A percentile compares a stretch with the other conserved stretches of the same genome.
Conservation (phyloP, 2,113 vertebrate species). For the Osmerus eperlanus region DNA sequence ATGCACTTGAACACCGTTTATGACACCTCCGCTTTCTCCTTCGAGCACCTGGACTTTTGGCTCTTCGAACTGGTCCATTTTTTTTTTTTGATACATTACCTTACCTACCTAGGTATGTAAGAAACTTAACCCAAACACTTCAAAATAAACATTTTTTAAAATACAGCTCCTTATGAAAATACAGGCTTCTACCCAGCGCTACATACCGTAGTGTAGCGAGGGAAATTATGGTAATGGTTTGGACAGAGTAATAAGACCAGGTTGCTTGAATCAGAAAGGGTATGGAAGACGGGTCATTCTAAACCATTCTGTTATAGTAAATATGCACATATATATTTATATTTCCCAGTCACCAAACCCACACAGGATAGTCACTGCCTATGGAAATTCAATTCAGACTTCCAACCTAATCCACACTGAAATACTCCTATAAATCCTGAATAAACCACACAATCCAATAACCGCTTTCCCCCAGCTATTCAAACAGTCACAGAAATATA, state of each 20-base stretch:
- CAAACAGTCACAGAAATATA: background rate
- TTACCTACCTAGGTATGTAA: no score
- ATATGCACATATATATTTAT: conserved; percentile 18
- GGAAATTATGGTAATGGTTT: conserved; percentile 36
- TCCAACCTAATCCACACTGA: conserved; percentile 17
- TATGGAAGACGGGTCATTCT: conserved; percentile 8
- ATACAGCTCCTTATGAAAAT: conserved; percentile 21
- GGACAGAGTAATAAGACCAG: conserved; percentile 25
- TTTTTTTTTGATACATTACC: no score
- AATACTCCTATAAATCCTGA: conserved; percentile 19
- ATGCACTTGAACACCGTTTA: no score
- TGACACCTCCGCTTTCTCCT: no score
- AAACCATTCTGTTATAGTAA: conserved; percentile 3
- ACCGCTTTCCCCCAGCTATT: conserved; percentile 6
- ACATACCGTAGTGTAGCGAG: conserved; percentile 12
- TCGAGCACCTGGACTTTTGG: no score
- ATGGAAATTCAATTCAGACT: conserved; percentile 22
- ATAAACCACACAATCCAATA: conserved; percentile 24
- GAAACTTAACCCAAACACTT: no score
- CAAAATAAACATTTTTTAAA: no score
- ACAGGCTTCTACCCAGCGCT: conserved; percentile 24
- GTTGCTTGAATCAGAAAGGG: conserved; percentile 25
- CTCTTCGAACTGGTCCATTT: no score
- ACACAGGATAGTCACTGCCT: background rate
- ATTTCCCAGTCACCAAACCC: conserved; percentile 23